A percentile compares a stretch with the other conserved stretches of the same genome.
phyloP scores from a whole-genome alignment of 2,888 invertebrate species.

The Emmelina monodactyla region DNA sequence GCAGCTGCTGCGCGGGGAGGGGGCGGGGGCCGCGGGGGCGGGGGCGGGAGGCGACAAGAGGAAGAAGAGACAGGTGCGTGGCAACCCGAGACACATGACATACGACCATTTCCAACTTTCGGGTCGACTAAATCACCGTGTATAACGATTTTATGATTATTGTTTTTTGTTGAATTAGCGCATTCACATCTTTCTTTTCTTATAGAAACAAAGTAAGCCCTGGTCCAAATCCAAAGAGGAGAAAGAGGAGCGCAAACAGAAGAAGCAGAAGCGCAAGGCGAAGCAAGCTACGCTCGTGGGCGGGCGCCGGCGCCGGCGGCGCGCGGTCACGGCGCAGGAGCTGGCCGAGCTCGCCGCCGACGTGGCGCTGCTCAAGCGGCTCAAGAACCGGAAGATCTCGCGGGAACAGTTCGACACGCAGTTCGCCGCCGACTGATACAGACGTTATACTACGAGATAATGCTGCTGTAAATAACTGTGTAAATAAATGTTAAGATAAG shows the following conservation, averaged over 20 bases:
- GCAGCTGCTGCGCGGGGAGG: conserved; percentile 72
- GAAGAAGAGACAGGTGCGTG: conserved; percentile 64
- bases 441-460: too few species aligned
- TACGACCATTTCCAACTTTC: too few species aligned
- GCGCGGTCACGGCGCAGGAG: conserved; percentile 72
- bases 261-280: conserved; percentile 68
- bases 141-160: too few species aligned
- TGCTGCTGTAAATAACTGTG: too few species aligned
- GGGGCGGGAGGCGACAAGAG: too few species aligned
- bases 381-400: conserved; percentile 83
- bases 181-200: too few species aligned
- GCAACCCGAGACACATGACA: too few species aligned
- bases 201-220: conserved; percentile 69
- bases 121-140: too few species aligned
- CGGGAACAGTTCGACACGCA: conserved; percentile 72
- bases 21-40: too few species aligned
- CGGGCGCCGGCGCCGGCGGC: conserved; percentile 49
- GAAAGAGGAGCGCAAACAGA: conserved; percentile 71
- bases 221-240: conserved; percentile 82
- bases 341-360: conserved; percentile 81
- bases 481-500: too few species aligned
- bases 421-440: conserved; percentile 46
- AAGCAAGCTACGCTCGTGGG: conserved; percentile 51
- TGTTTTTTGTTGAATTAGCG: too few species aligned
- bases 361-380: conserved; percentile 82